A percentile compares a stretch with the other conserved stretches of the same genome.
Conservation (phyloP, 2,888 invertebrate genomes). For the Idaea biselata region DNA sequence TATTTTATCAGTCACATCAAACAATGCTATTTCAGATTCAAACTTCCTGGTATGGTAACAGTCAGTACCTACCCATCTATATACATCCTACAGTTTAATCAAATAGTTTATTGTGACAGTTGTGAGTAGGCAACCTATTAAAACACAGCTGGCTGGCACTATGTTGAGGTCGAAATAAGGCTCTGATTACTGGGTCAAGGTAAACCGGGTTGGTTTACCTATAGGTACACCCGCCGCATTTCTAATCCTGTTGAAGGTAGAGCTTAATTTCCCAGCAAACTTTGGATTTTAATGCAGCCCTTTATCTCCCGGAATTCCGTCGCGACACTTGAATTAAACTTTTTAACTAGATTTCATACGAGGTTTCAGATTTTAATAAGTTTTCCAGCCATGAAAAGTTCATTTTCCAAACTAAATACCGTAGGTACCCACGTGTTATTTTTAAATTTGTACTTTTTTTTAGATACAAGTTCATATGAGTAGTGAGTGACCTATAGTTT, state of each 20-base stretch:
- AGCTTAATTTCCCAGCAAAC: background rate
- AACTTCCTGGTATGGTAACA: background rate
- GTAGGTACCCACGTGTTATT: background rate
- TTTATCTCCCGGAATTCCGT: background rate
- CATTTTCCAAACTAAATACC: background rate
- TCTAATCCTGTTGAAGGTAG: background rate
- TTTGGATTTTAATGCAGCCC: background rate
- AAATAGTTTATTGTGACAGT: background rate
- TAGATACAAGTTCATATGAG: background rate
- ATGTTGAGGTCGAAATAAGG: background rate
- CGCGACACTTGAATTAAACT: background rate
- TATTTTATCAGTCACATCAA: background rate
- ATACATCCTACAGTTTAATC: background rate
- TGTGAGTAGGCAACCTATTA: background rate
- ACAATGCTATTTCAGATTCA: background rate
- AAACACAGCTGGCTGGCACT: background rate
- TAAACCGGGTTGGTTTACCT: background rate
- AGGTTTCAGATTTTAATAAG: background rate
- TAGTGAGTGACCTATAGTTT: too few species aligned
- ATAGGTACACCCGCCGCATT: background rate
- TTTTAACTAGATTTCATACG: slow-evolving; percentile 1
- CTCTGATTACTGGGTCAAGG: background rate
- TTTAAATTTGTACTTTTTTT: background rate
- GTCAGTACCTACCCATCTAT: background rate
- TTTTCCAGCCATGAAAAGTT: background rate